Conservation (phyloP, 1,140 invertebrate genomes). For the Drosophila ficusphila region DNA sequence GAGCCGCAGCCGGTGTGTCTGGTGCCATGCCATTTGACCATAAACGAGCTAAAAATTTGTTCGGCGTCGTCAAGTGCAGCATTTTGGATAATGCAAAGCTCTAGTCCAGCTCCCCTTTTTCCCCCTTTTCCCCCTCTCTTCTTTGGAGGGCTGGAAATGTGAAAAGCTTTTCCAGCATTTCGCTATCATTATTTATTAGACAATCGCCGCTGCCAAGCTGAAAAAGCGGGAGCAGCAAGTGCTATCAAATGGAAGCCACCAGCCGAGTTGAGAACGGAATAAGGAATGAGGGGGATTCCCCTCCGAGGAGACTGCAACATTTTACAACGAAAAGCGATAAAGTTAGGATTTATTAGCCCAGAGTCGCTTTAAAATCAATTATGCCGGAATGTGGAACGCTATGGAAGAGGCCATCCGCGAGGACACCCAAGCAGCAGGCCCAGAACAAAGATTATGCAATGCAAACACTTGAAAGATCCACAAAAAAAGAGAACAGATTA, state of each 20-base stretch:
- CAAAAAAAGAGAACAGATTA: neutral
- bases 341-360: constrained; percentile 83
- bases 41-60: constrained; percentile 80
- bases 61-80: constrained; percentile 70
- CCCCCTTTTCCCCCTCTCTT: neutral
- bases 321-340: constrained; percentile 77
- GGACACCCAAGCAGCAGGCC: constrained; percentile 74
- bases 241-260: constrained; percentile 44
- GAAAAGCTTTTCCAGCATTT: constrained; percentile 66
- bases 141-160: constrained; percentile 48
- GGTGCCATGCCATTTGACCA: constrained; percentile 78
- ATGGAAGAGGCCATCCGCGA: constrained; percentile 41
- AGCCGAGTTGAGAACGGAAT: constrained; percentile 8
- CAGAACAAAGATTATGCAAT: constrained; percentile 75
- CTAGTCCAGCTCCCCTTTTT: neutral
- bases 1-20: constrained; percentile 67
- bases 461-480: constrained; percentile 67
- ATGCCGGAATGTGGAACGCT: constrained; percentile 84
- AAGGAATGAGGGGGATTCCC: neutral
- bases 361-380: constrained; percentile 84
- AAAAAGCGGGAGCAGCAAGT: constrained; percentile 42
- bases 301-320: constrained; percentile 33
- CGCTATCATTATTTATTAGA: constrained; percentile 76
- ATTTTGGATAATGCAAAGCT: constrained; percentile 62
- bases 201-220: constrained; percentile 39